Base-by-base conservation (phyloP, 2,888 invertebrate species). In the Labia minor region DNA sequence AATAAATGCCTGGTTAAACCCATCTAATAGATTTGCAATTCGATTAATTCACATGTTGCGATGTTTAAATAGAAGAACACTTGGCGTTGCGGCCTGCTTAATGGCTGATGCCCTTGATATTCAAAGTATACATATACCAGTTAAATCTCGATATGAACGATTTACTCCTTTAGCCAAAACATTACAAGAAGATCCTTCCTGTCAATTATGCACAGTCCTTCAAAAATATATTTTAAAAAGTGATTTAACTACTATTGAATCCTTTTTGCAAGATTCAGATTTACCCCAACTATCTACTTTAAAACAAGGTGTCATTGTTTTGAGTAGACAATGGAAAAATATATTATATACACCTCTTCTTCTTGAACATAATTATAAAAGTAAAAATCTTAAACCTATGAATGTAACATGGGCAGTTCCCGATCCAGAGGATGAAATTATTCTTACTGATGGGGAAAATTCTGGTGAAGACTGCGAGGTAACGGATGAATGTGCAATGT, bases 1-100 rank as follows among this genome's bases (percentile, higher is more conserved):
- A 0, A 96, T 97, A 72, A 95, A 95, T 75, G 95, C 96, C 1
- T 97, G 97, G 97, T 89, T 97, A 88, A 95, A 95, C 81, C 95
- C 96, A 0, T 88, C 90, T 77, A 95, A 95, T 80, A 83, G 94
- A 18, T 84, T 96, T 69, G 90, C 94, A 64, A 90, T 91, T 69
- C 85, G 91, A 71, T 87, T 90, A 64, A 89, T 92, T 33, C 86
- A 89, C 67, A 83, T 95, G 81, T 85, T 91, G 72, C 83, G 90
- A 61, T 88, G 88, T 1, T 83, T 90, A 78, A 90, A 91, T 69
- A 82, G 89, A 63, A 81, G 92, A 66, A 86, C 89, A 21, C 90
- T 92, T 1, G 92, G 93, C 18, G 89, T 94, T 14, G 89, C 95
- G 68, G 95, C 95, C 66, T 94, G 93, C 74, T 83, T 96, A 16